Base-by-base conservation (phyloP, 1,140 invertebrate species). In the Trypoxylus dichotomus region DNA sequence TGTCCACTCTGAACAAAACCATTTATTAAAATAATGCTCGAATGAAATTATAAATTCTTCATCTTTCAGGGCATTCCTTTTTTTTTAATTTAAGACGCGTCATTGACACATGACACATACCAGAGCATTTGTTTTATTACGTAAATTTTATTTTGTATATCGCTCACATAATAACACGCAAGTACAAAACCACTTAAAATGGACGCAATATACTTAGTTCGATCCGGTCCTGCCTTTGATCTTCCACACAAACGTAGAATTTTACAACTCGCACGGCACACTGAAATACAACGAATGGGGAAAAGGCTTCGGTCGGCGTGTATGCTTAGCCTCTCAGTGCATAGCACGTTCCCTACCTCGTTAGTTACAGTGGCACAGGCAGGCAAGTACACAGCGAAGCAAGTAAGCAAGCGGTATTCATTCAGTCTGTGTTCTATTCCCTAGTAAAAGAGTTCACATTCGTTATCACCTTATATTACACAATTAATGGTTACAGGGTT, bases 371-470 rank as follows among this genome's bases (percentile, higher is more conserved):
- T 19, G 47, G 47, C 15, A 37, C 10, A 54, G 47, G 47, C 47
- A 54, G 15, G 47, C 47, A 54, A 2, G 42, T 19, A 54, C 32
- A 37, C 32, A 37, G 32, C 32, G 32, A 7, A 54, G 47, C 13
- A 54, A 54, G 47, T 15, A 54, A 54, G 47, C 47, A n/a, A 19
- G 19, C 15, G 19, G 47, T 54, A 37, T 37, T 37, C 47, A 54
- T 54, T 54, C 47, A 54, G 47, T 54, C 47, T 54, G 47, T 54
- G 47, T 54, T 54, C 47, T 54, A 54, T 54, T 54, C 47, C 19
- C n/a, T 54, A 54, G 47, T n/a, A 54, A 37, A 7, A 54, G 47
- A 54, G 47, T 54, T 54, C 47, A 54, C 47, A 54, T n/a, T 54
- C 47, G 47, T 15, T 21, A 54, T 19, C 47, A 19, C 19, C 15